Percentiles rank a stretch among this genome's conserved stretches.
Evolutionary conservation across 2,888 invertebrate genomes (phyloP).

Genomic region (Noctua fimbriata): DNA sequence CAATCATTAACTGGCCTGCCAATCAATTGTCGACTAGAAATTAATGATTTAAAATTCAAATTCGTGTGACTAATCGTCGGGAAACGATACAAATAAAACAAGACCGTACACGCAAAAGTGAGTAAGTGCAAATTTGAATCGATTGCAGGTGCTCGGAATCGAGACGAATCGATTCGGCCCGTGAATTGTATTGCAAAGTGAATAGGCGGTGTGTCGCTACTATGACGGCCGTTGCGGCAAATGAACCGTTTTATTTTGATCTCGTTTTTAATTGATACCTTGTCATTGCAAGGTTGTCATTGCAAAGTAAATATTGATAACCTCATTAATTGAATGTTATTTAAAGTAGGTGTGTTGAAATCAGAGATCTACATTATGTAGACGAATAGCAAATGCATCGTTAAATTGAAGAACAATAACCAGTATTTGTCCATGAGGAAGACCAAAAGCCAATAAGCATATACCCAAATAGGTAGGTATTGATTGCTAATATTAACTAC

Average conservation of each 20-base stretch:
- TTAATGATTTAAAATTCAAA: conserved; percentile 75
- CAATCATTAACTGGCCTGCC: conserved; percentile 76
- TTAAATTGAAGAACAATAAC: neutral
- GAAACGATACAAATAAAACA: conserved; percentile 77
- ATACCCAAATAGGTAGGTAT: conserved; percentile 24
- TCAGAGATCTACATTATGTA: neutral
- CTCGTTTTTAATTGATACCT: conserved; percentile 81
- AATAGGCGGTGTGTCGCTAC: conserved; percentile 70
- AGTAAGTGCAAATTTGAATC: conserved; percentile 79
- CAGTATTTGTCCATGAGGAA: neutral
- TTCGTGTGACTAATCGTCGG: conserved; percentile 73
- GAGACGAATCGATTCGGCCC: conserved; percentile 86
- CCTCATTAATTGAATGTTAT: conserved; percentile 49
- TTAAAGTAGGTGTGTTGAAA: conserved; percentile 8
- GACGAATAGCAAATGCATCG: neutral
- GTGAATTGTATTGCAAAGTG: conserved; percentile 85
- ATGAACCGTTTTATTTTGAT: conserved; percentile 81
- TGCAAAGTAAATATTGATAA: conserved; percentile 55
- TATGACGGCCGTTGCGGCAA: conserved; percentile 79
- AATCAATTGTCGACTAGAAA: conserved; percentile 74
- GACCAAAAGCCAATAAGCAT: conserved; percentile 8
- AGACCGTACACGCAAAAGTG: conserved; percentile 78
- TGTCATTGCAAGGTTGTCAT: conserved; percentile 71
- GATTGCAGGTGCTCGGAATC: conserved; percentile 78
- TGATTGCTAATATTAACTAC: conserved; percentile 49